Base-by-base conservation (phyloP, 2,797 vertebrate genomes). In the Melanotaenia pygmaea region DNA sequence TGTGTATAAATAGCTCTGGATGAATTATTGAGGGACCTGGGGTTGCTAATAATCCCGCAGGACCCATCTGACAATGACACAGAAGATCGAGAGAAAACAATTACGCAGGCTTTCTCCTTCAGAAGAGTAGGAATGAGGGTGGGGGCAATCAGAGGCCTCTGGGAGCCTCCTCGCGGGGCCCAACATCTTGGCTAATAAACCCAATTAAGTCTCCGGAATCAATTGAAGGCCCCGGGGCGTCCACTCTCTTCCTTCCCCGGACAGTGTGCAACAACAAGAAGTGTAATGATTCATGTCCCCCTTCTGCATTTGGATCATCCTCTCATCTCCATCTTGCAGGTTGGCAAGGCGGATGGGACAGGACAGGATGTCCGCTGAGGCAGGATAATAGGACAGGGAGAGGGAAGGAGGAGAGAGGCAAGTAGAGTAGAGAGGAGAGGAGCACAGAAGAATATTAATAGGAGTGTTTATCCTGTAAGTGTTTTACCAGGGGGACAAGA, bases 1-100 rank as follows among this genome's bases (percentile, higher is more conserved):
- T 94, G 92, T 94, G 90, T 95, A 95, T 94, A 94, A 95, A 95
- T 95, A 95, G 93, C 92, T 93, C 90, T 86, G 90, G 92, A 94
- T 95, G 93, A 95, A 95, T 94, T 94, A 94, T 94, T 94, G 92
- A 95, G 92, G 93, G 93, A 93, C 91, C 89, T 89, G 88, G 88
- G 92, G 93, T 94, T 93, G 92, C 94, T 94, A 95, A 95, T 95
- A 94, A 95, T 94, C 93, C 92, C 93, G 61, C 85, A 91, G 91
- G 94, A 95, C 93, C 91, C 92, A 93, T 94, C 91, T 90, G 87
- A 94, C 93, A 93, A 94, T 94, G 93, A 94, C 94, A 95, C 90
- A 89, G 90, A 94, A 94, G 93, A 94, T 93, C 88, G 94, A 94
- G 92, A 90, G 90, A 94, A 95, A 95, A 95, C 94, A 95, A 94